Evolutionary conservation across 2,113 vertebrate species (phyloP), one percentile per base, ranked within the genome.

Genomic region (Xenopus laevis): DNA sequence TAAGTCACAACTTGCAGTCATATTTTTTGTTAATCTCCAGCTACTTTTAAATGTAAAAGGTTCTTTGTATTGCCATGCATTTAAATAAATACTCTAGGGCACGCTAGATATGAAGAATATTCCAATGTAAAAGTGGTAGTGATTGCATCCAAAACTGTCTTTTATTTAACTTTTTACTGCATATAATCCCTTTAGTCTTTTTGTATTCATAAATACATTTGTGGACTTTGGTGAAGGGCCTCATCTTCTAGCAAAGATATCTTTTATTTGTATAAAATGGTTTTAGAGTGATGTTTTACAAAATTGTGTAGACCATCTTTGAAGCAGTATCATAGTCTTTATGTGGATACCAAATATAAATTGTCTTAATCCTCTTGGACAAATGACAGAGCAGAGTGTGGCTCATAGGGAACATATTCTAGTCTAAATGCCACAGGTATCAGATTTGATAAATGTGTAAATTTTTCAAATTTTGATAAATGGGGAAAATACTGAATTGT

Each of bases 1-100:
- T 78, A 70, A 88, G 82, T 83, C 78, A 78, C 75, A 83, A 79
- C 84, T 88, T 85, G 81, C 81, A 89, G 79, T 82, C 78, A 72
- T 80, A 83, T 79, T 79, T 79, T 79, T 80, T 85, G 81, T 83
- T 88, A 87, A 86, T 84, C 52, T 58, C 46, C 63, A 27, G 44
- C 57, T 33, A 57, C 17, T 58, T 18, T 17, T 13, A 27, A 30
- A 57, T 73, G 10, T 58, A 59, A 66, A 58, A 59, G 52, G 20
- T 13, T 66, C 63, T 66, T 73, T 66, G 63, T 59, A 46, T 46
- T 13, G n/a, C 16, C 15, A 52, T 57, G 10, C 12, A 65, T 65
- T 21, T 65, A 4, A 65, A 72, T 65, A 65, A 64, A 72, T 57
- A 17, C 30, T 16, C n/a, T 4, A 13, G 50, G 20, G 33, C 52